Evolutionary conservation across 2,797 vertebrate genomes (phyloP).

Genomic region (Scolopax rusticola): DNA sequence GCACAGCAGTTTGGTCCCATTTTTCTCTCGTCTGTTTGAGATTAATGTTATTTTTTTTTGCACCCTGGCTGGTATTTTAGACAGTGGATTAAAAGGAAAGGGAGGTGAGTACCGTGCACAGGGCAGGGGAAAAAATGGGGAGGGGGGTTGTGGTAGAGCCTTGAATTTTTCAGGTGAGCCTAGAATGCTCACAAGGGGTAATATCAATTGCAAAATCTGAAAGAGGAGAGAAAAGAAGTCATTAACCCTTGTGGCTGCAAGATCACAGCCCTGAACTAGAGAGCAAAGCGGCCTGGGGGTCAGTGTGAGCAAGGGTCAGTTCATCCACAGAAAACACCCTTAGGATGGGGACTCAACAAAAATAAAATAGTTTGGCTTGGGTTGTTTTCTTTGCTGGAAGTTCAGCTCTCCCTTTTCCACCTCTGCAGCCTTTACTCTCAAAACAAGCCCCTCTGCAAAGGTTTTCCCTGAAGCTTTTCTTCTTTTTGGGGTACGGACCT

Average conservation of each 20-base stretch:
- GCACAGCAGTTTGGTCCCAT: background rate
- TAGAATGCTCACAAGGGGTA: fast-evolving
- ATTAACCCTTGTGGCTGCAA: background rate
- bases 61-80: background rate
- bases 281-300: fast-evolving
- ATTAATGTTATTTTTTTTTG: background rate
- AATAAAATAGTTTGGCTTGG: background rate
- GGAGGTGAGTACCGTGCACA: background rate
- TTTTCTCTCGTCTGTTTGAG: background rate
- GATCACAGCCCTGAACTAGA: fast-evolving
- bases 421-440: background rate
- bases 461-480: background rate
- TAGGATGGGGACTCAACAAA: background rate
- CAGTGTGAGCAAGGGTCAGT: background rate
- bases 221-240: background rate
- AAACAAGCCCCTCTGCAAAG: background rate
- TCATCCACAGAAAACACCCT: background rate
- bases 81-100: background rate
- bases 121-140: background rate
- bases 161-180: background rate
- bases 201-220: background rate
- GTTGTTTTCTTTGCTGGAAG: background rate
- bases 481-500: background rate
- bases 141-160: background rate
- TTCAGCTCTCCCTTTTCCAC: background rate